Evolutionary conservation across 2,113 vertebrate species (phyloP), one percentile per base, ranked within the genome.

Genomic region (Eira barbara): DNA sequence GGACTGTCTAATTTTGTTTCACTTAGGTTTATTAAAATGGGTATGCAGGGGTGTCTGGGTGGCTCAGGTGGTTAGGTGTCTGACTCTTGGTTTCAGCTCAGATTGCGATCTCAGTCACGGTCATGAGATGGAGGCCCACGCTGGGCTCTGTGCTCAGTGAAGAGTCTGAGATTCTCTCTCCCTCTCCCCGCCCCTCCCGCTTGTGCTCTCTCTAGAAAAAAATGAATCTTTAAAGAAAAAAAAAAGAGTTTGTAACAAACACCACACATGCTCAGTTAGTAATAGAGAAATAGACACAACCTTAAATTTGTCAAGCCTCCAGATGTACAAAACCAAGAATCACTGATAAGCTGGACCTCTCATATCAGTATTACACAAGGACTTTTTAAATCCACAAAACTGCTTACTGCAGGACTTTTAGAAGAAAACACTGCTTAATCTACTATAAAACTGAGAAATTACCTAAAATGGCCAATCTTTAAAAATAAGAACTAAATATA

Each of bases 401-500:
- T 25, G 5, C 3, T 69, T 55, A 61, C 4, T 92, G 15, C 5
- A 55, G 71, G 29, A 89, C 7, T 92, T 95, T 93, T 79, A 95
- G 57, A 59, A 79, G 29, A 81, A 96, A 92, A 92, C 17, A 84
- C 45, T 65, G 29, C 36, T 69, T 92, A 95, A 65, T 63, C 39
- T 8, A 57, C 15, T 39, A 82, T 89, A 92, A 96, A 95, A 96
- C 2, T 94, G 47, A 94, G 7, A 93, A 94, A 81, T 8, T 93
- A 9, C 20, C 67, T 67, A 76, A 89, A 57, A n/a, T 23, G 42
- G 23, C 20, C 65, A 42, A 92, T 88, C 42, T 94, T 67, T 65
- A 25, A 95, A 89, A 74, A 76, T 1, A 39, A 15, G 7, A 96
- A 74, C 73, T 76, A 29, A 42, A 47, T 47, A 76, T 9, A 14